These are phyloP conservation scores for Diuraphis noxia DNA, from an alignment of 1,140 invertebrate genomes.

Conservation along the genomic window DNA sequence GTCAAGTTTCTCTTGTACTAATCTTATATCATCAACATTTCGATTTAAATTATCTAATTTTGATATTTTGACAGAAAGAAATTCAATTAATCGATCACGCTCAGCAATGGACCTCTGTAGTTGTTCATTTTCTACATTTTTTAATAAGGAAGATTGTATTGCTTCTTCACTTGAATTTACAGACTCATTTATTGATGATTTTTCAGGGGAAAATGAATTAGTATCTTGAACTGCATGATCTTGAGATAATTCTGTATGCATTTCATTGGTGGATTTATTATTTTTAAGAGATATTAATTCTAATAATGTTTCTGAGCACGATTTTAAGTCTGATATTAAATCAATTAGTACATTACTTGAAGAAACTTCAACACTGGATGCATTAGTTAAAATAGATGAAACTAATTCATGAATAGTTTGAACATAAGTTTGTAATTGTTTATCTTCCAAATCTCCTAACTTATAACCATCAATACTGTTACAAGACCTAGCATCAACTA, in stretches of 20 bases:
- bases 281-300: neutral
- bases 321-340: neutral
- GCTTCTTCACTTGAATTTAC: neutral
- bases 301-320: neutral
- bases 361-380: neutral
- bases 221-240: neutral
- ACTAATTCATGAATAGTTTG: slow-evolving; percentile 19
- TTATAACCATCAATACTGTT: neutral
- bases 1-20: slow-evolving; percentile 69
- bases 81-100: slow-evolving; percentile 38
- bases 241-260: neutral
- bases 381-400: neutral
- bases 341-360: neutral
- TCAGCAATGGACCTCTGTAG: slow-evolving; percentile 34
- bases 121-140: slow-evolving; percentile 20
- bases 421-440: neutral
- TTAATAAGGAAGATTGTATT: neutral
- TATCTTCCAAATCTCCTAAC: neutral
- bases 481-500: neutral
- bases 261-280: neutral
- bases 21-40: slow-evolving; percentile 6
- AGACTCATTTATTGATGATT: neutral
- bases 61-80: slow-evolving; percentile 34
- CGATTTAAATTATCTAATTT: slow-evolving; percentile 27
- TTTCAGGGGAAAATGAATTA: neutral